phyloP scores from a whole-genome alignment of 1,140 invertebrate species.

The Procambarus virginalis region DNA sequence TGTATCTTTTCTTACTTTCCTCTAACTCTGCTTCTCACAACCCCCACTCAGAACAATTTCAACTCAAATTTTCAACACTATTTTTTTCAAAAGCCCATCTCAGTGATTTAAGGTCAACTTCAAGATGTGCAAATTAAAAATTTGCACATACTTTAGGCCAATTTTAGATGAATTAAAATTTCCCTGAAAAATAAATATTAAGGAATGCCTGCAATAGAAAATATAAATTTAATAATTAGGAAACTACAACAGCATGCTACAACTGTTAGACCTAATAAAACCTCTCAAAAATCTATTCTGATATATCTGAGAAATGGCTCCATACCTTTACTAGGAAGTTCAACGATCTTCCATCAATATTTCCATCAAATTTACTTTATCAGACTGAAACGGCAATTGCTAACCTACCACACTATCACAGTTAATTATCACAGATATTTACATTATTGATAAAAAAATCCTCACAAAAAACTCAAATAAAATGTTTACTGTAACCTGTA shows the following conservation, averaged over 20 bases:
- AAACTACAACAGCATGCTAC: background rate
- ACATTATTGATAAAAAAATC: background rate
- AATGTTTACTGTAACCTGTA: too few relatives aligned
- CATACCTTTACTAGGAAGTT: background rate
- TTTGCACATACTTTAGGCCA: background rate
- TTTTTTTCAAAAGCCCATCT: too few relatives aligned
- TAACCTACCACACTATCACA: slow-evolving; percentile 19
- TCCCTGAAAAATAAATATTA: slow-evolving; percentile 7
- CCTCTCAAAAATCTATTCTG: background rate
- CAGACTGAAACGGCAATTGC: too few relatives aligned
- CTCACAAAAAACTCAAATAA: too few relatives aligned
- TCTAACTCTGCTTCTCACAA: too few relatives aligned
- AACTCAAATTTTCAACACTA: too few relatives aligned
- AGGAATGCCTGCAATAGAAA: slow-evolving; percentile 1
- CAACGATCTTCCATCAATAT: too few relatives aligned
- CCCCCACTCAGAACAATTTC: too few relatives aligned
- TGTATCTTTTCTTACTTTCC: too few relatives aligned
- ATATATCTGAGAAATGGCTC: background rate
- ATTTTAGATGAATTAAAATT: background rate
- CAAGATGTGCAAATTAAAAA: background rate
- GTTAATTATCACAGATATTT: slow-evolving; percentile 30
- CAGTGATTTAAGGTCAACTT: too few relatives aligned
- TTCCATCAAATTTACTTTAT: too few relatives aligned
- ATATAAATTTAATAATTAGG: background rate
- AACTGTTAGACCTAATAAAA: background rate